These are phyloP conservation scores for Bos javanicus DNA, from an alignment of 2,113 vertebrate species.

Conservation along the genomic window DNA sequence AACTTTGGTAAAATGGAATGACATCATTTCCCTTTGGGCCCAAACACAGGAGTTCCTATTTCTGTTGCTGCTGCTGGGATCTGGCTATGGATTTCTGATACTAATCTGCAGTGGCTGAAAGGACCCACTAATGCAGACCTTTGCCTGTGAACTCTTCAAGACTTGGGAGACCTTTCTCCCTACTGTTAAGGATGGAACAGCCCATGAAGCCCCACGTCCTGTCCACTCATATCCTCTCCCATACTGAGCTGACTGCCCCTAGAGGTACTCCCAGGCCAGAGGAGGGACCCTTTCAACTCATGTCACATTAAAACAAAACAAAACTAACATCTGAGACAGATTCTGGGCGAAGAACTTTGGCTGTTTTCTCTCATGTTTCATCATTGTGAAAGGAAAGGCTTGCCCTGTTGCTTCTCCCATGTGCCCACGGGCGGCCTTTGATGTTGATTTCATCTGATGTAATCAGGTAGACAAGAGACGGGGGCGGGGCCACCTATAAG, in stretches of 20 bases:
- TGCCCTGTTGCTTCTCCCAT: neutral
- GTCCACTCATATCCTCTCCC: neutral
- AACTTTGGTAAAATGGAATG: neutral
- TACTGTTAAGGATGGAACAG: neutral
- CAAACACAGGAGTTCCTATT: neutral
- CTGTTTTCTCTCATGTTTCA: neutral
- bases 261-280: neutral
- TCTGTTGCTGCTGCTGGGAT: rapidly evolving
- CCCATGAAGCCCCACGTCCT: rapidly evolving
- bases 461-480: slow-evolving; percentile 7
- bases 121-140: neutral
- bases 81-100: neutral
- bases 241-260: neutral
- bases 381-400: neutral
- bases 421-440: neutral
- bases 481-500: neutral
- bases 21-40: neutral
- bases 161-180: neutral
- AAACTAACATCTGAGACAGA: neutral
- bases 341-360: neutral
- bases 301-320: neutral
- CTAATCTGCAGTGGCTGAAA: neutral
- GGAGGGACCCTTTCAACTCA: neutral
- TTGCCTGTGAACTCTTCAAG: neutral
- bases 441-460: slow-evolving; percentile 37